Base-by-base conservation (phyloP, 2,797 vertebrate genomes). In the Lerista edwardsae region DNA sequence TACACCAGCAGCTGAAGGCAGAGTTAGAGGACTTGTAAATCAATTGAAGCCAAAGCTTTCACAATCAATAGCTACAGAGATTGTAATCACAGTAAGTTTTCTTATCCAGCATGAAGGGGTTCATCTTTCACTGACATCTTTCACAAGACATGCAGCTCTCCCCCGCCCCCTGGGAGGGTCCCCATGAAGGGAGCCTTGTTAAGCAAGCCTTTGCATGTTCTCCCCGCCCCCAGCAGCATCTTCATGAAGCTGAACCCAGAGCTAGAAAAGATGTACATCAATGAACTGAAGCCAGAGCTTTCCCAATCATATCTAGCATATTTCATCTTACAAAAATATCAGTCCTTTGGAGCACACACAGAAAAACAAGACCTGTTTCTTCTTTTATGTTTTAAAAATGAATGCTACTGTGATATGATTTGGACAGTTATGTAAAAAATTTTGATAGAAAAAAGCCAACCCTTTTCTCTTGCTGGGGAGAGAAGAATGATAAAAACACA, bases 401-500 rank as follows among this genome's bases (percentile, higher is more conserved):
- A 47, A 75, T 76, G 55, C 47, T 69, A 59, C 34, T 55, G 34
- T 62, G 61, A 7, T 27, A 68, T 29, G 25, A 68, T 57, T 27
- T 74, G 71, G 36, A 57, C 57, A n/a, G 4, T 31, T 74, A 39
- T 34, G 61, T 64, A 29, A 75, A 75, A 29, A 75, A 75, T 55
- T n/a, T 69, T 69, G 64, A 62, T 19, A 14, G 19, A 57, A 29
- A 67, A 34, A 68, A 76, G 41, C n/a, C 17, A 36, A 51, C 55
- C 8, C 10, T n/a, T 44, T 62, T 36, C 27, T 55, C 51, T 79
- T 64, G 19, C 61, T 36, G 15, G 34, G 31, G 73, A 62, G 65
- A 76, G 27, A 86, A 86, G 61, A 80, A 85, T 86, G 21, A 88
- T 93, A 93, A 94, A 92, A 93, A 95, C 91, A 95, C 92, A 95